phyloP scores from a whole-genome alignment of 1,140 invertebrate species.

The Berghia stephanieae region DNA sequence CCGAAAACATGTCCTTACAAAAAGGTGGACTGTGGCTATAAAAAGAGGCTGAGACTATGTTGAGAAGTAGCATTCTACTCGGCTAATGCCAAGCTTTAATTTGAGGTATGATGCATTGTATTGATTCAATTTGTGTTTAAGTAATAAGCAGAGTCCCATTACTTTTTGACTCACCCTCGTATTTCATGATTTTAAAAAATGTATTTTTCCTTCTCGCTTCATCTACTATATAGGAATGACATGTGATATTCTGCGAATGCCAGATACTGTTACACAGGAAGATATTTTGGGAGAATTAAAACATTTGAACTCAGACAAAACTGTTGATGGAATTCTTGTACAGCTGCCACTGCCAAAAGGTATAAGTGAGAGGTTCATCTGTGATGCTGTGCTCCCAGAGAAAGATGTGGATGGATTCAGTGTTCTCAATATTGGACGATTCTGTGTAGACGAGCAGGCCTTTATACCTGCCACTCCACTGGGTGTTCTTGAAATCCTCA shows the following conservation, averaged over 20 bases:
- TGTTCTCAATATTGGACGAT: constrained; percentile 67
- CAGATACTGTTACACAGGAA: constrained; percentile 72
- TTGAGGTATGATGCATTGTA: too few relatives aligned
- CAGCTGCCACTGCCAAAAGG: constrained; percentile 83
- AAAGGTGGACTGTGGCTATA: too few relatives aligned
- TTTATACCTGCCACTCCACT: constrained; percentile 87
- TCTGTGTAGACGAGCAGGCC: constrained; percentile 79
- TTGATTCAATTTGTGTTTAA: too few relatives aligned
- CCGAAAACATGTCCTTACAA: too few relatives aligned
- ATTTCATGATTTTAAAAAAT: too few relatives aligned
- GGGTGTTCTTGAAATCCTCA: constrained; percentile 80
- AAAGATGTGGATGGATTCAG: constrained; percentile 93
- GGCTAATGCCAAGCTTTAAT: too few relatives aligned
- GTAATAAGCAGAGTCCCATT: too few relatives aligned
- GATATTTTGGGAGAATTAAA: constrained; percentile 76
- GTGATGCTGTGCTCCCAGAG: constrained; percentile 79
- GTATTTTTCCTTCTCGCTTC: too few relatives aligned
- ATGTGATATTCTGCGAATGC: constrained; percentile 73
- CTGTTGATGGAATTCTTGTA: constrained; percentile 84
- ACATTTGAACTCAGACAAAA: constrained; percentile 75
- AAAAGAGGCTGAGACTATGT: too few relatives aligned
- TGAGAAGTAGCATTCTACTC: too few relatives aligned
- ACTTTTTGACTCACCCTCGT: too few relatives aligned
- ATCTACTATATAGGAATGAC: constrained; percentile 71
- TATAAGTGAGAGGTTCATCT: constrained; percentile 75